Conservation (phyloP, 92 coral and sea anemone genomes). For the Porites cylindrica region DNA sequence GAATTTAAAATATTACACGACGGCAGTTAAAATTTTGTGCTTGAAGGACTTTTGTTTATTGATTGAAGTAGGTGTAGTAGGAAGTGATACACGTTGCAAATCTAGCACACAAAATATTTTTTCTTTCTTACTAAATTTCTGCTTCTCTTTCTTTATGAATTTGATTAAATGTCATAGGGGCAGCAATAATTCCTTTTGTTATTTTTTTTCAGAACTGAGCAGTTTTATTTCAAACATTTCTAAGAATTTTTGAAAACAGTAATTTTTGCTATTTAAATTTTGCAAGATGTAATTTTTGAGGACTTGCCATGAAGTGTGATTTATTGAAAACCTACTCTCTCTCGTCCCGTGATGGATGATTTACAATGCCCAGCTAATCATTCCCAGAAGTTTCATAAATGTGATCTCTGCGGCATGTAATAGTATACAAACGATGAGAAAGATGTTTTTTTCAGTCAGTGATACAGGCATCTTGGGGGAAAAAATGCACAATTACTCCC, state of each 20-base stretch:
- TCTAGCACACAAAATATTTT: neutral
- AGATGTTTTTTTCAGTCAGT: too few species aligned
- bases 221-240: neutral
- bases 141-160: neutral
- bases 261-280: neutral
- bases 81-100: slow-evolving; percentile 29
- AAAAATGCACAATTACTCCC: too few species aligned
- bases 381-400: too few species aligned
- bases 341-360: neutral
- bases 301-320: neutral
- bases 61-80: too few species aligned
- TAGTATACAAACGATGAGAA: too few species aligned
- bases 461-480: too few species aligned
- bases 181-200: neutral
- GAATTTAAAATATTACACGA: neutral
- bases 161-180: neutral
- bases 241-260: too few species aligned
- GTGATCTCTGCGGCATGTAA: too few species aligned
- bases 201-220: neutral
- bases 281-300: neutral
- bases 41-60: slow-evolving; percentile 24
- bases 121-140: neutral
- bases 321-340: neutral
- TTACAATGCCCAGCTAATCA: neutral
- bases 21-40: neutral